phyloP scores from a whole-genome alignment of 64 coral and sea anemone genomes.

The Anthopleura sola region DNA sequence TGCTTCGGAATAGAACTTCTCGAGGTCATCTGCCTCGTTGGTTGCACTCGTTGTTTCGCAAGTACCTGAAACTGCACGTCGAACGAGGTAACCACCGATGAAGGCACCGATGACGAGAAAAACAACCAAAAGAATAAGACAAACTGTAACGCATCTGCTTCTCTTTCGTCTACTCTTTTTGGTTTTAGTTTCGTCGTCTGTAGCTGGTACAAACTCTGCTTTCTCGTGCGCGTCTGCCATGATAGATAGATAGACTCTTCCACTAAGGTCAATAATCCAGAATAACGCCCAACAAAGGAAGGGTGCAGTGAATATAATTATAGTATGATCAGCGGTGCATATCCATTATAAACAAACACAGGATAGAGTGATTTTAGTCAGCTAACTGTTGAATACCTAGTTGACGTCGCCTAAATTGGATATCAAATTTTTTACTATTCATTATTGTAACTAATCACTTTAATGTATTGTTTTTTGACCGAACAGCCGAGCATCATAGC shows the following conservation, averaged over 20 bases:
- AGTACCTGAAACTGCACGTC: background rate
- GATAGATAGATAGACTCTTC: background rate
- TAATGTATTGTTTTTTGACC: too few relatives aligned
- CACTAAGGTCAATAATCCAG: background rate
- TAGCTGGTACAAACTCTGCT: background rate
- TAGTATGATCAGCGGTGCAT: too few relatives aligned
- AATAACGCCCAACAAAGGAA: background rate
- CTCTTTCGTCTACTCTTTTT: background rate
- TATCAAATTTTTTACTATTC: too few relatives aligned
- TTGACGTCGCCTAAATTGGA: too few relatives aligned
- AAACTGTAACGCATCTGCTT: background rate
- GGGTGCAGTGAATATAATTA: background rate
- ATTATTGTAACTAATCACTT: too few relatives aligned
- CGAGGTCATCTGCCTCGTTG: background rate
- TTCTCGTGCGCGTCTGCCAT: background rate
- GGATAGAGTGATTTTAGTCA: too few relatives aligned
- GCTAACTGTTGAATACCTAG: too few relatives aligned
- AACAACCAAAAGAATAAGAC: background rate
- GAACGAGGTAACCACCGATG: conserved; percentile 20
- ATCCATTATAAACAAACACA: too few relatives aligned
- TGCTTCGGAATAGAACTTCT: conserved; percentile 9
- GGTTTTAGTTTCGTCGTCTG: background rate
- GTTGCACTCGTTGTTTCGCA: background rate
- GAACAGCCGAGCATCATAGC: too few relatives aligned
- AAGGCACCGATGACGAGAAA: conserved; percentile 1